Percentiles rank a stretch among this genome's conserved stretches.
phyloP scores from a whole-genome alignment of 2,113 vertebrate species.

The Protobothrops mucrosquamatus region DNA sequence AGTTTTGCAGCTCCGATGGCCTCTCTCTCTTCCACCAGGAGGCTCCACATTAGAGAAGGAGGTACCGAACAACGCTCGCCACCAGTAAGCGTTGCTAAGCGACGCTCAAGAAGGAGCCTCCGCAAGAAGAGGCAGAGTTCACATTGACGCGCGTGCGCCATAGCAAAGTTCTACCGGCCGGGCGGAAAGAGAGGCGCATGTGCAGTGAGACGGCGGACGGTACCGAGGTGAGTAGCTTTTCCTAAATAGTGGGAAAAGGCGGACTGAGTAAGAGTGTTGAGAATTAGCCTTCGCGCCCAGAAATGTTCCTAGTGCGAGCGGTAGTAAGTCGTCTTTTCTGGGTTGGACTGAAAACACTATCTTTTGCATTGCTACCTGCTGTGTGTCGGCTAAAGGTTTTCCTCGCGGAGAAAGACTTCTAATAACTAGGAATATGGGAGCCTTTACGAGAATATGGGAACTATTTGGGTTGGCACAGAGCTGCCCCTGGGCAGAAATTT shows the following conservation, averaged over 20 bases:
- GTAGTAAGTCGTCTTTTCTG: background rate
- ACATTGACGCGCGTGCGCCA: background rate
- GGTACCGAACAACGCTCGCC: background rate
- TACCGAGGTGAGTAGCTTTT: fast-evolving
- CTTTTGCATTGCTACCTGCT: background rate
- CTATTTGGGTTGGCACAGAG: background rate
- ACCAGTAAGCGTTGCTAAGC: background rate
- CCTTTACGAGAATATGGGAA: background rate
- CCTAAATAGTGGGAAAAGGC: background rate
- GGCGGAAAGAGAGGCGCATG: background rate
- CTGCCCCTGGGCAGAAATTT: background rate
- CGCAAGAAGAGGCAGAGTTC: background rate
- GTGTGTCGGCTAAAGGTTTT: background rate
- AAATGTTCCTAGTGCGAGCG: background rate
- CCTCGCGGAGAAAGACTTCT: fast-evolving
- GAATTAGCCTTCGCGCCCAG: background rate
- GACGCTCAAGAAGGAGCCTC: background rate
- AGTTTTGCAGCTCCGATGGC: background rate
- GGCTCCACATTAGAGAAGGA: background rate
- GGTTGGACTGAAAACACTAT: background rate
- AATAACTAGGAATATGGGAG: background rate
- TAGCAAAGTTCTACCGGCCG: too few species aligned
- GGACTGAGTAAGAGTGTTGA: too few species aligned
- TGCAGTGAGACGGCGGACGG: background rate
- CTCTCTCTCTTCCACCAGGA: background rate